Percentiles rank a stretch among this genome's conserved stretches.
Conservation (phyloP, 2,113 vertebrate species). For the Pygoscelis antarcticus region DNA sequence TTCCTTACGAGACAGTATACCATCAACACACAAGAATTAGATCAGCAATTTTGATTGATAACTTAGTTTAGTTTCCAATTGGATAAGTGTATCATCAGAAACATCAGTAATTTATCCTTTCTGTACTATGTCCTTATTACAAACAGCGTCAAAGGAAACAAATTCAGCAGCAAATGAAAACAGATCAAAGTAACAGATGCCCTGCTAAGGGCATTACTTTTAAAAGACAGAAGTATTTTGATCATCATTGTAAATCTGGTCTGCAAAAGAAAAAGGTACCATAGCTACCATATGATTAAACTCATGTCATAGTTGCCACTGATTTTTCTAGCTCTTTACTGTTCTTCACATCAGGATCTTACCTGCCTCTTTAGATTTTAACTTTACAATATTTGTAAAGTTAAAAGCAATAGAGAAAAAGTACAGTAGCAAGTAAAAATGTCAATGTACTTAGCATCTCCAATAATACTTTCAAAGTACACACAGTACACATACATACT, state of each 20-base stretch:
- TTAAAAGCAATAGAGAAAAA: not conserved
- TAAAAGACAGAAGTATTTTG: constrained; percentile 2
- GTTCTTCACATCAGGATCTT: not conserved
- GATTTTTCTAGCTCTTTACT: not conserved
- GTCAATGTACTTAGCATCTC: not conserved
- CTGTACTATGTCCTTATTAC: not conserved
- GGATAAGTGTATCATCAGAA: constrained; percentile 7
- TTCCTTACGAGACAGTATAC: not conserved
- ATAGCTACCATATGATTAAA: not conserved
- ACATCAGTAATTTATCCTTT: constrained; percentile 22
- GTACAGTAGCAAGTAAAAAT: not conserved
- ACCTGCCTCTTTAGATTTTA: not conserved
- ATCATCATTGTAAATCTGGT: not conserved
- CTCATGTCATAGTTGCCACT: not conserved
- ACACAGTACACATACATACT: not conserved
- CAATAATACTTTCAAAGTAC: not conserved
- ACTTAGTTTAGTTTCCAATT: constrained; percentile 13
- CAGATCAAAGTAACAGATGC: constrained; percentile 16
- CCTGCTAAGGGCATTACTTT: not conserved
- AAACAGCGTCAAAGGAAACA: constrained; percentile 18
- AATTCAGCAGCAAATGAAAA: constrained; percentile 31
- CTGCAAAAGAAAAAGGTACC: not conserved
- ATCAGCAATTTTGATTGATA: constrained; percentile 9
- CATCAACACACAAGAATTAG: constrained; percentile 6
- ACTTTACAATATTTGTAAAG: not conserved